phyloP scores from a whole-genome alignment of 92 coral and sea anemone genomes.

The Ricordea florida region DNA sequence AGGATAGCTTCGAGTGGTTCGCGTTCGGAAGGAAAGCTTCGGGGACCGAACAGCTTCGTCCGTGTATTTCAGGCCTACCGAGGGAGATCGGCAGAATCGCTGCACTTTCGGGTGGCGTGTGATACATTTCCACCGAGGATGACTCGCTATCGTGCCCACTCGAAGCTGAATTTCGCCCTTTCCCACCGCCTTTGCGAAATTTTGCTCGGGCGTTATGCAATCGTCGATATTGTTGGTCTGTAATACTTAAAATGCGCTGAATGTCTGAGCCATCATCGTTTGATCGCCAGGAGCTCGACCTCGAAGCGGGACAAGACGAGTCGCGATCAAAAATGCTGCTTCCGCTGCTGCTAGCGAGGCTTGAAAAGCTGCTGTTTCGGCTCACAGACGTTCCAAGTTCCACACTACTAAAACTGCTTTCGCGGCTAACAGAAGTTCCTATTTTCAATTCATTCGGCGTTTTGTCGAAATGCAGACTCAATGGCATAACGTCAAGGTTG shows the following conservation, averaged over 20 bases:
- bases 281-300: conserved; percentile 56
- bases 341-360: conserved; percentile 60
- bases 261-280: conserved; percentile 28
- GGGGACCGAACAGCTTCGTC: conserved; percentile 63
- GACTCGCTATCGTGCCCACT: too few relatives aligned
- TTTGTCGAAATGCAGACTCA: conserved; percentile 1
- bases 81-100: neutral
- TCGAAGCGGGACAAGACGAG: conserved; percentile 32
- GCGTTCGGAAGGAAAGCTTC: conserved; percentile 1
- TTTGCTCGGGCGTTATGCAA: conserved; percentile 45
- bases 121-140: conserved; percentile 9
- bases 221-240: conserved; percentile 39
- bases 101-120: conserved; percentile 3
- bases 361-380: conserved; percentile 87
- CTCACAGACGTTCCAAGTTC: conserved; percentile 66
- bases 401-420: conserved; percentile 70
- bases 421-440: conserved; percentile 45
- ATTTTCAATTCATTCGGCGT: neutral
- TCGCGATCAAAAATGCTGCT: conserved; percentile 12
- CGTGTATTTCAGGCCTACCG: conserved; percentile 40
- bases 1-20: conserved; percentile 14
- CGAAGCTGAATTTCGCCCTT: too few relatives aligned
- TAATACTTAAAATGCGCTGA: neutral
- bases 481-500: conserved; percentile 9
- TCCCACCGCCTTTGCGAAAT: conserved; percentile 42